A percentile compares a stretch with the other conserved stretches of the same genome.
phyloP scores from a whole-genome alignment of 1,140 invertebrate genomes.

The Scaptomyza montana region DNA sequence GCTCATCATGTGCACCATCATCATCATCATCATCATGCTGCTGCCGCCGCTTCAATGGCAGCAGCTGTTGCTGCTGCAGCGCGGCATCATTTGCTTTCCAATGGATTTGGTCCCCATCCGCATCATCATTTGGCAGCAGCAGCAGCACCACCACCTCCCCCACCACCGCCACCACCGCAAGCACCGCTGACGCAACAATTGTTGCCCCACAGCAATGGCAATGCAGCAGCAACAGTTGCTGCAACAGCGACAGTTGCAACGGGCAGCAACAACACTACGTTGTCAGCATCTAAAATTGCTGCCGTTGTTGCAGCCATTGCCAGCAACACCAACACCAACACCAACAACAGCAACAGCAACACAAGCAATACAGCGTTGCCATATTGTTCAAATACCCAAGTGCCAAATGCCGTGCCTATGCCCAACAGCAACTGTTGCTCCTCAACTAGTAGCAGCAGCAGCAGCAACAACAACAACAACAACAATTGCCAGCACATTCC shows the following conservation, averaged over 20 bases:
- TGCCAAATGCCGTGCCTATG: constrained; percentile 46
- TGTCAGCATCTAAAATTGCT: constrained; percentile 42
- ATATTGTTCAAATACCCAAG: constrained; percentile 49
- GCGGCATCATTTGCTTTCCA: constrained; percentile 65
- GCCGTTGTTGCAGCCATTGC: constrained; percentile 40
- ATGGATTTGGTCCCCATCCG: constrained; percentile 50
- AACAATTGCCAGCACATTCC: constrained; percentile 33
- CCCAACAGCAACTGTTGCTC: constrained; percentile 19
- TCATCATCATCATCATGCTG: constrained; percentile 58
- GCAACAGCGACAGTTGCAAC: constrained; percentile 13
- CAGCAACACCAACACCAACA: constrained; percentile 30
- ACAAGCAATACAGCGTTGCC: constrained; percentile 57
- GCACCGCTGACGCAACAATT: constrained; percentile 67
- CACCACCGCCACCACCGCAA: constrained; percentile 25
- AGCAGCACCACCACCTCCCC: constrained; percentile 18
- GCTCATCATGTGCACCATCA: constrained; percentile 57
- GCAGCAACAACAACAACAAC: constrained; percentile 4
- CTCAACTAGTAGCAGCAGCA: constrained; percentile 12
- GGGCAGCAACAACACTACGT: constrained; percentile 1
- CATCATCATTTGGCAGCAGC: constrained; percentile 30
- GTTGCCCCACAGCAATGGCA: constrained; percentile 15
- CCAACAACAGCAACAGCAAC: constrained; percentile 23
- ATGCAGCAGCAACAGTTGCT: constrained; percentile 42
- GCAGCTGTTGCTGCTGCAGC: constrained; percentile 56
- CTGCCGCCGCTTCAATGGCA: constrained; percentile 50